Conservation (phyloP, 2,888 invertebrate species). For the Drosophila limbata region DNA sequence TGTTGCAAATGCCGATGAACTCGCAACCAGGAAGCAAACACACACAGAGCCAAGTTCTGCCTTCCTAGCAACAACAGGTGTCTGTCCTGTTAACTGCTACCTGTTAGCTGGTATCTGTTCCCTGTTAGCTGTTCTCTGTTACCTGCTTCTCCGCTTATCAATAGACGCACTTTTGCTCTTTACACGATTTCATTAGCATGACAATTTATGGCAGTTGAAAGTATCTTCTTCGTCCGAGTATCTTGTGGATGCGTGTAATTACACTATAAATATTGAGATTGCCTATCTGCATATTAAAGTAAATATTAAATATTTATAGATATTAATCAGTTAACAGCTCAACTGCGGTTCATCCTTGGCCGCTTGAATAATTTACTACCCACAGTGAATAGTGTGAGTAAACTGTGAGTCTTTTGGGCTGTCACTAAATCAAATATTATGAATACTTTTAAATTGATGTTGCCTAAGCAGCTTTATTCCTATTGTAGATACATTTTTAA, state of each 20-base stretch:
- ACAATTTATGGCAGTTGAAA: constrained; percentile 42
- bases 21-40: constrained; percentile 70
- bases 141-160: constrained; percentile 25
- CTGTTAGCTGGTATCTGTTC: constrained; percentile 2
- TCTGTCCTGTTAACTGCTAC: constrained; percentile 31
- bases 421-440: constrained; percentile 36
- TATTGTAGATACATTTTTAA: constrained; percentile 17
- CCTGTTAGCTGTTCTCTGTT: background rate
- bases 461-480: constrained; percentile 25
- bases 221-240: constrained; percentile 15
- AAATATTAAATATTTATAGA: constrained; percentile 45
- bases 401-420: background rate
- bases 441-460: constrained; percentile 22
- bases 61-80: constrained; percentile 70
- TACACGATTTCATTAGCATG: constrained; percentile 55
- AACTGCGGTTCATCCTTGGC: constrained; percentile 14
- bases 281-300: constrained; percentile 42
- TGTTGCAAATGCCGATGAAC: constrained; percentile 66
- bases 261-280: constrained; percentile 51
- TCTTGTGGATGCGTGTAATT: constrained; percentile 30
- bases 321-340: constrained; percentile 11
- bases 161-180: constrained; percentile 48
- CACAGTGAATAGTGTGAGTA: background rate
- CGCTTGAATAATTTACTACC: constrained; percentile 15
- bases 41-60: constrained; percentile 26